Base-by-base conservation (phyloP, 2,797 vertebrate species). In the Salarias fasciatus region DNA sequence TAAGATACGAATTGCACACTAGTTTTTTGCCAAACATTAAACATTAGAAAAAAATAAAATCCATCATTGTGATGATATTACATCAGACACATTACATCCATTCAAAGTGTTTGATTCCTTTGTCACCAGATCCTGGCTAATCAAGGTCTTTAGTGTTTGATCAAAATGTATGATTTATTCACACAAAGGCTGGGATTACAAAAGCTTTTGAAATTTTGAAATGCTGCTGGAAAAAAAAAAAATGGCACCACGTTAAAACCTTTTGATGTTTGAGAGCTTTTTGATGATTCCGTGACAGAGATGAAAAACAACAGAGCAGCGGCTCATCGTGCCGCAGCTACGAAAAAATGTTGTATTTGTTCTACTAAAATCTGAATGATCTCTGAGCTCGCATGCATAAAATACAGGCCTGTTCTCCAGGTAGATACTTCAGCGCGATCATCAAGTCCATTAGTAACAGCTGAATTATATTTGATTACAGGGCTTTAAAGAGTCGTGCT, bases 151-250 rank as follows among this genome's bases (percentile, higher is more conserved):
- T 36, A 28, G 42, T 59, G 12, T 60, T 14, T 3, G 11, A 11
- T 47, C 10, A 14, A 56, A 45, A 24, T 13, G 6, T 8, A 53
- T 28, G 24, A 67, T 14, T 63, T 69, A 66, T 53, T 63, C 12
- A 41, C 30, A 43, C 4, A 53, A 14, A 43, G 9, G 38, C 8
- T 53, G 8, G 51, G n/a, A 41, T 41, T 24, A 49, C 15, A 36
- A 58, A 51, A n/a, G 36, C 46, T 51, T 79, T 55, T 35, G 5
- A n/a, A 43, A 43, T 43, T 37, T 33, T 29, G 40, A 37, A 69
- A 57, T 35, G 5, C 0, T 8, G 37, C 43, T 6, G 24, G 3
- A 18, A 24, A 2, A 24, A 35, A 35, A 35, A 35, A 47, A 76
- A 54, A 37, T 42, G n/a, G n/a, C 50, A 42, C 6, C 28, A 33